These are phyloP conservation scores for Scolopax rusticola DNA, from an alignment of 2,797 vertebrate genomes.

Conservation along the genomic window DNA sequence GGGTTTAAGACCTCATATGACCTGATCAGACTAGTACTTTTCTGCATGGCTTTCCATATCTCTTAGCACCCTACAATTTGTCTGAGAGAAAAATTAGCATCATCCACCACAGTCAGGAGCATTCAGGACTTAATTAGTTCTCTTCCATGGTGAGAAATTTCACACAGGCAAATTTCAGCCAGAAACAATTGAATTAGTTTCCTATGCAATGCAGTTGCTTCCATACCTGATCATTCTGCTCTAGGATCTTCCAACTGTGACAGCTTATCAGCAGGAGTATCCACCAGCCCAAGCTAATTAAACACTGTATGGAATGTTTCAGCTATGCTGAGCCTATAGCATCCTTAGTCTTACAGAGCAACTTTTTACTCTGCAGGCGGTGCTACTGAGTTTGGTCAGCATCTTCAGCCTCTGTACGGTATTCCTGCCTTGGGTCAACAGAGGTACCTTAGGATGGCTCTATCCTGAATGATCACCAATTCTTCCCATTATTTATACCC, in stretches of 20 bases:
- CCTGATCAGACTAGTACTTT: background rate
- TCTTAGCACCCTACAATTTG: background rate
- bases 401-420: background rate
- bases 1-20: background rate
- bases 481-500: background rate
- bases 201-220: background rate
- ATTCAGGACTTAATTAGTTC: conserved; percentile 4
- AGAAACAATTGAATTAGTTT: background rate
- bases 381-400: background rate
- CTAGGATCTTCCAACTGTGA: background rate
- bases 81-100: background rate
- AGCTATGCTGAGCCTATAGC: background rate
- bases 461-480: background rate
- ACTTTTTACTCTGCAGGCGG: background rate
- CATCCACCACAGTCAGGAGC: background rate
- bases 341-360: background rate
- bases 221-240: background rate
- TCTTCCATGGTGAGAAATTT: background rate
- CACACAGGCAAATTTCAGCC: background rate
- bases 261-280: background rate
- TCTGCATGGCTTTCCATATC: background rate
- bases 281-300: background rate
- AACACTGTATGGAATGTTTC: background rate
- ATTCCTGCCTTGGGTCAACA: background rate
- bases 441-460: background rate